These are phyloP conservation scores for Ctenochaetus hawaiiensis DNA, from an alignment of 2,797 vertebrate genomes.

Conservation along the genomic window DNA sequence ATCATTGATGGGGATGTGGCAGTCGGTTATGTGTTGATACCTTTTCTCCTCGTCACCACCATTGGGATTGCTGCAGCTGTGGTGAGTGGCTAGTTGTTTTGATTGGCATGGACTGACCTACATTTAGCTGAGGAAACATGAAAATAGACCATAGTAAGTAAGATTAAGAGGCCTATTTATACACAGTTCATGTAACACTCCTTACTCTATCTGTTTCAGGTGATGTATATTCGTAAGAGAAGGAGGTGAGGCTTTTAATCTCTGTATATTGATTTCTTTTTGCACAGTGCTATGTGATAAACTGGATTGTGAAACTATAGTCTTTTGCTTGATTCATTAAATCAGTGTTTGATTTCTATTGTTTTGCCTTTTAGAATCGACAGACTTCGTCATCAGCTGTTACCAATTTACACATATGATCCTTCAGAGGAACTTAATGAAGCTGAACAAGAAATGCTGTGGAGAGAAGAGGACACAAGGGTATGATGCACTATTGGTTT, in stretches of 20 bases:
- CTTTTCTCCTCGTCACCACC: constrained; percentile 92
- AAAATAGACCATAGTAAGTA: neutral
- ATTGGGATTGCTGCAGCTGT: constrained; percentile 89
- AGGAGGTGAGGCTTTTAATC: constrained; percentile 75
- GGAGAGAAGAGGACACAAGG: constrained; percentile 90
- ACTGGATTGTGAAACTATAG: neutral
- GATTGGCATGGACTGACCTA: neutral
- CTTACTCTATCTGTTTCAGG: constrained; percentile 73
- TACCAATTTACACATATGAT: constrained; percentile 96
- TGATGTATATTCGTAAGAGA: constrained; percentile 85
- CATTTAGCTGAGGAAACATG: neutral
- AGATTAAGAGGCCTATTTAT: neutral
- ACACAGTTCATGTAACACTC: neutral
- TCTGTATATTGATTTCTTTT: neutral
- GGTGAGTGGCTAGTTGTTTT: constrained; percentile 85
- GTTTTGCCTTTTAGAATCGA: constrained; percentile 85
- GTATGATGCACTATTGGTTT: constrained; percentile 71
- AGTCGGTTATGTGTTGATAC: constrained; percentile 91
- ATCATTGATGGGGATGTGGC: constrained; percentile 83
- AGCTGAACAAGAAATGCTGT: constrained; percentile 93
- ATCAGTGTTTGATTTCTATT: neutral
- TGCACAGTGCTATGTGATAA: neutral
- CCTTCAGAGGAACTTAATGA: constrained; percentile 94
- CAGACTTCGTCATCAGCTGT: constrained; percentile 92
- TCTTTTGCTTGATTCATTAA: neutral